Percentiles rank a stretch among this genome's conserved stretches.
Conservation (phyloP, 2,797 vertebrate species). For the Sebastes minor region DNA sequence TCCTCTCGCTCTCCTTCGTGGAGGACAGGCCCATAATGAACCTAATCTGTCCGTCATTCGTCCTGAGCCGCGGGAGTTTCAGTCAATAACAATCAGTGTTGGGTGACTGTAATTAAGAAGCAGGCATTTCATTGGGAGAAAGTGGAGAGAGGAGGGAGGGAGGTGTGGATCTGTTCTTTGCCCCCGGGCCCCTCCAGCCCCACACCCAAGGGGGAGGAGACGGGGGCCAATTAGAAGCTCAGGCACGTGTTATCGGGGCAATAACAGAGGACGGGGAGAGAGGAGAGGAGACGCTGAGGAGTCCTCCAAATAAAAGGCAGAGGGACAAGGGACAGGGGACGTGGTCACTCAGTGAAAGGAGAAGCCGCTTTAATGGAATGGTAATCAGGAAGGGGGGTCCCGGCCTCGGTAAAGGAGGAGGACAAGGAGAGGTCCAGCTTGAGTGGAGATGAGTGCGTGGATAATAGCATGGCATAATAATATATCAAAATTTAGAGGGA, state of each 20-base stretch:
- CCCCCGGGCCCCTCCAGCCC: constrained; percentile 54
- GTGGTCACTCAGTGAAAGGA: constrained; percentile 75
- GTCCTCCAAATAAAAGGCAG: constrained; percentile 78
- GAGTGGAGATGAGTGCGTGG: constrained; percentile 75
- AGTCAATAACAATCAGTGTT: constrained; percentile 85
- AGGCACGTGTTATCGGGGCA: constrained; percentile 68
- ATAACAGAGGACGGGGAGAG: constrained; percentile 60
- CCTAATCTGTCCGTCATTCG: constrained; percentile 79
- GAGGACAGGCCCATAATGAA: constrained; percentile 78
- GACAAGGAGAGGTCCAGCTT: constrained; percentile 78
- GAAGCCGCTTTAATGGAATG: constrained; percentile 80
- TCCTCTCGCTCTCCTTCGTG: constrained; percentile 54
- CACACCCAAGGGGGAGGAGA: constrained; percentile 51
- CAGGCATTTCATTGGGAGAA: constrained; percentile 77
- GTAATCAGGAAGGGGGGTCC: constrained; percentile 79
- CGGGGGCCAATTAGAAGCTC: constrained; percentile 73
- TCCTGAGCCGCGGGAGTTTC: constrained; percentile 72
- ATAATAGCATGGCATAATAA: constrained; percentile 82
- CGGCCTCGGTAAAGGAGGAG: constrained; percentile 75
- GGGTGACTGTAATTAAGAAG: constrained; percentile 82
- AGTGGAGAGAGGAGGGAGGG: constrained; percentile 62
- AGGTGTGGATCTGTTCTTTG: constrained; percentile 62
- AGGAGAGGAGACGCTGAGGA: constrained; percentile 43
- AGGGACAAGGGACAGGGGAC: constrained; percentile 67
- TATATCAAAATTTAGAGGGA: constrained; percentile 82